Evolutionary conservation across 2,113 vertebrate genomes (phyloP).

Genomic region (Ammospiza caudacuta): DNA sequence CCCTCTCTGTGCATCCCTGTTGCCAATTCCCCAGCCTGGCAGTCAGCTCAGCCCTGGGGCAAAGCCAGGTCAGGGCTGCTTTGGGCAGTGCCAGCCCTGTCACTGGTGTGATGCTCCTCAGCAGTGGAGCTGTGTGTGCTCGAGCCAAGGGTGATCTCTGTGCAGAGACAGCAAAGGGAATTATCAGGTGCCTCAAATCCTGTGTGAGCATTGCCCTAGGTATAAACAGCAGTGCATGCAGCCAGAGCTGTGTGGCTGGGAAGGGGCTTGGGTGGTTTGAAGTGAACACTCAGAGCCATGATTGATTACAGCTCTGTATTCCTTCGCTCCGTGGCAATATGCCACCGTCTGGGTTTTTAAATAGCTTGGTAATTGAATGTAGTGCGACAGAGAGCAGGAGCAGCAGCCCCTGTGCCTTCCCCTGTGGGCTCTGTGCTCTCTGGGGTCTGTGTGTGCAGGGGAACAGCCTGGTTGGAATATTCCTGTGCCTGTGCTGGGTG

Average conservation of each 20-base stretch:
- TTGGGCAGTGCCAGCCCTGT: neutral
- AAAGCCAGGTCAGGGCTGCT: neutral
- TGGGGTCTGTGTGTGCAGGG: neutral
- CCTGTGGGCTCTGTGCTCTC: neutral
- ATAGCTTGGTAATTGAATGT: neutral
- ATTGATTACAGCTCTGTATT: neutral
- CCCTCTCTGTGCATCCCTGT: rapidly evolving
- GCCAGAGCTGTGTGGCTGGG: neutral
- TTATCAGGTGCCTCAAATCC: rapidly evolving
- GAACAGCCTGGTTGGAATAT: neutral
- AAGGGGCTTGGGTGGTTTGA: neutral
- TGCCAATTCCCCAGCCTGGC: neutral
- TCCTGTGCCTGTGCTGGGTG: neutral
- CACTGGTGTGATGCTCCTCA: rapidly evolving
- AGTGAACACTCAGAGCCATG: neutral
- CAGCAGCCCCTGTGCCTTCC: neutral
- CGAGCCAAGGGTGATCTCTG: rapidly evolving
- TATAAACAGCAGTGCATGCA: neutral
- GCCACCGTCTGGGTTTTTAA: rapidly evolving
- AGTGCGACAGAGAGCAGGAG: rapidly evolving
- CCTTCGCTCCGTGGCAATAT: neutral
- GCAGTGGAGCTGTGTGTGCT: rapidly evolving
- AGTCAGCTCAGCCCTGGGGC: neutral
- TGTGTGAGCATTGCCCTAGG: neutral
- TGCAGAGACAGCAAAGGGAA: neutral